Conservation (phyloP, 2,797 vertebrate genomes). For the Buceros bicornis region DNA sequence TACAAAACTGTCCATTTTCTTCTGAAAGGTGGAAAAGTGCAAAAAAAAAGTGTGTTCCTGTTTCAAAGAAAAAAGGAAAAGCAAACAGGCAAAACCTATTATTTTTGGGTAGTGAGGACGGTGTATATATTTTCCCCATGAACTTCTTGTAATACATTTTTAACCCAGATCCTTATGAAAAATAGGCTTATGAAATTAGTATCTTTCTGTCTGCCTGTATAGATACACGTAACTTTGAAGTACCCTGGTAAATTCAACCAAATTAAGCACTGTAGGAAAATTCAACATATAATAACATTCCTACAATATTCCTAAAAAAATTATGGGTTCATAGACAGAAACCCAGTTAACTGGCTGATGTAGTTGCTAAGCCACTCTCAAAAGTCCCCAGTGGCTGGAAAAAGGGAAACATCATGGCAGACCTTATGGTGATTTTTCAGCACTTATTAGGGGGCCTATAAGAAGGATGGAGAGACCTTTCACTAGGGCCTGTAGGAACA, state of each 20-base stretch:
- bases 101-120: neutral
- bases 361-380: neutral
- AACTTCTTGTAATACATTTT: neutral
- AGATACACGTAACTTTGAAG: neutral
- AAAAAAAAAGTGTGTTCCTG: neutral
- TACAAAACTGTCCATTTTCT: neutral
- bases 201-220: neutral
- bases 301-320: neutral
- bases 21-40: neutral
- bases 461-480: neutral
- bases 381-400: neutral
- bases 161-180: neutral
- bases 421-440: rapidly evolving
- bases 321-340: neutral
- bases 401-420: neutral
- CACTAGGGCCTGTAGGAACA: neutral
- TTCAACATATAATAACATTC: neutral
- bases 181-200: neutral
- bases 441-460: neutral
- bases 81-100: neutral
- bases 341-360: neutral
- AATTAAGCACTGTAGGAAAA: neutral
- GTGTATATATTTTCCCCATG: neutral
- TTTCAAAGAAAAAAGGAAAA: neutral
- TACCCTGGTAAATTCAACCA: neutral